Conservation (phyloP, 2,888 invertebrate species). For the Epinotia brunnichana region DNA sequence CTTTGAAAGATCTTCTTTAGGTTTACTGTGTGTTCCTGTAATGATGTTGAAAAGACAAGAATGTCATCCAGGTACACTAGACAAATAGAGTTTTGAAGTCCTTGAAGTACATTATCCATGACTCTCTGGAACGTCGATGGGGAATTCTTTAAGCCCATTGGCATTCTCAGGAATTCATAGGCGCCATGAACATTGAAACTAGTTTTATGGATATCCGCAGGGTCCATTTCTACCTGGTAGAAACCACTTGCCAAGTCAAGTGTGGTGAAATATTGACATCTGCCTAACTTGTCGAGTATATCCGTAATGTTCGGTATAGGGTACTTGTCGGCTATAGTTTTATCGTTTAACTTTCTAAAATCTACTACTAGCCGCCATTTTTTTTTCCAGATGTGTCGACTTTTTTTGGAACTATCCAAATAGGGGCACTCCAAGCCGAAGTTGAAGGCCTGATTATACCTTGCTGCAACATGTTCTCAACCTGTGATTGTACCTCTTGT, state of each 20-base stretch:
- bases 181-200: neutral
- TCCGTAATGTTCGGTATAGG: conserved; percentile 9
- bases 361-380: conserved; percentile 9
- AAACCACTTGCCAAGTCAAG: neutral
- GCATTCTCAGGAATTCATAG: neutral
- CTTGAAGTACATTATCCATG: neutral
- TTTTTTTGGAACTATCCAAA: conserved; percentile 6
- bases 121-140: conserved; percentile 5
- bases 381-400: no score
- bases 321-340: conserved; percentile 8
- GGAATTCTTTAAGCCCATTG: neutral
- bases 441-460: neutral
- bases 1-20: no score
- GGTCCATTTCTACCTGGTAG: conserved; percentile 8
- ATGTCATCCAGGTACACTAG: conserved; percentile 3
- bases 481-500: conserved; percentile 42
- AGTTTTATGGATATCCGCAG: neutral
- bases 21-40: neutral
- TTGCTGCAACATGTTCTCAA: conserved; percentile 31
- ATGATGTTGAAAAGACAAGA: neutral
- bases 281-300: neutral
- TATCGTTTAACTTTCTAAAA: conserved; percentile 8
- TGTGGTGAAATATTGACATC: neutral
- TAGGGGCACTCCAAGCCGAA: neutral
- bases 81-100: neutral